Percentiles rank a stretch among this genome's conserved stretches.
Conservation (phyloP, 2,888 invertebrate genomes). For the Isotomurus palustris region DNA sequence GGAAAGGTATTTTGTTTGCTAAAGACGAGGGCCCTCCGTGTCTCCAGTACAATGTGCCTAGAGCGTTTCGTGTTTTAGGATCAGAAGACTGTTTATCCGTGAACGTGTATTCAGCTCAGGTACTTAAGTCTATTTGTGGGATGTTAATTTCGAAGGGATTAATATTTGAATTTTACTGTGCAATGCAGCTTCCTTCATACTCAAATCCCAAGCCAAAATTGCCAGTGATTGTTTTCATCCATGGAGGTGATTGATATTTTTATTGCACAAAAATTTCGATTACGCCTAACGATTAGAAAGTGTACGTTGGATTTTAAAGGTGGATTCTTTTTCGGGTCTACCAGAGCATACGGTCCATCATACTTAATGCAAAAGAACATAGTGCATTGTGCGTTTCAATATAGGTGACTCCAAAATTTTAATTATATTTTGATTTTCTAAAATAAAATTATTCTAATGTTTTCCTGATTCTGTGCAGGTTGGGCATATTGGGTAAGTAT, state of each 20-base stretch:
- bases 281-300: too few species aligned
- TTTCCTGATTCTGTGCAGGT: too few species aligned
- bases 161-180: neutral
- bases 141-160: neutral
- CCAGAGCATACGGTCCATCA: conserved; percentile 25
- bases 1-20: conserved; percentile 33
- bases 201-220: too few species aligned
- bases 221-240: neutral
- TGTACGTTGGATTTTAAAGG: neutral
- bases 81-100: conserved; percentile 34
- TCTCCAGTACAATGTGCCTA: conserved; percentile 30
- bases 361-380: conserved; percentile 35
- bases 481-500: too few species aligned
- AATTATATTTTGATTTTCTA: neutral
- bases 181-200: too few species aligned
- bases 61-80: conserved; percentile 32
- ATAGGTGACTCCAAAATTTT: conserved; percentile 12
- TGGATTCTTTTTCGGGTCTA: conserved; percentile 31
- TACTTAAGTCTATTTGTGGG: neutral
- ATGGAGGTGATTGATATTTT: neutral
- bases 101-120: conserved; percentile 26
- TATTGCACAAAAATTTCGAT: neutral
- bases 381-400: conserved; percentile 33
- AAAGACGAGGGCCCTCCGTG: conserved; percentile 28
- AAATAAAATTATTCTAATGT: conserved; percentile 11